phyloP scores from a whole-genome alignment of 2,888 invertebrate species.

The Diaphora mendica region DNA sequence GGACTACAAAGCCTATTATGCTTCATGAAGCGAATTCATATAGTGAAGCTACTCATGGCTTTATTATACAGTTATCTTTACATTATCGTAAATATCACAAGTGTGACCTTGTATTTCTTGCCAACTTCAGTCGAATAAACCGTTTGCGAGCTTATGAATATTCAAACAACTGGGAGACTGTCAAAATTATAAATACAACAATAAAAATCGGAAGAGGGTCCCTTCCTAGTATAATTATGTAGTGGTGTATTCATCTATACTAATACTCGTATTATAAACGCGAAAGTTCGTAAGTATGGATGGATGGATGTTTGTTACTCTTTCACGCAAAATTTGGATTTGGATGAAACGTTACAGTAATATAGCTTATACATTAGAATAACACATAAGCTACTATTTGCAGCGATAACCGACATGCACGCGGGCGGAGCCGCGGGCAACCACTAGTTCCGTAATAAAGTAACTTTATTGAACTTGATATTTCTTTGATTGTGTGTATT shows the following conservation, averaged over 20 bases:
- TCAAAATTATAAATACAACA: neutral
- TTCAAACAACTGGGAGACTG: neutral
- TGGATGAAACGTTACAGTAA: too few relatives aligned
- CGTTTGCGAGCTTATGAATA: neutral
- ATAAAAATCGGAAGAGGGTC: neutral
- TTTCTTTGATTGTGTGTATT: neutral
- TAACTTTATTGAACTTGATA: neutral
- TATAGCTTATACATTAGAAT: too few relatives aligned
- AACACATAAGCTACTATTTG: too few relatives aligned
- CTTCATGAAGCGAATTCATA: neutral
- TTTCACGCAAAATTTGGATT: too few relatives aligned
- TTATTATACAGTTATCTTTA: neutral
- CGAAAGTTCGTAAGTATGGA: too few relatives aligned
- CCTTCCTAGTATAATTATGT: too few relatives aligned
- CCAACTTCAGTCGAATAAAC: neutral
- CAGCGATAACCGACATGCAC: too few relatives aligned
- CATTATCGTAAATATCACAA: constrained; percentile 1
- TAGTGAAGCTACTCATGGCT: neutral
- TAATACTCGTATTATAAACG: too few relatives aligned
- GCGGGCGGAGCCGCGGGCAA: too few relatives aligned
- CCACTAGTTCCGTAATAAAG: neutral
- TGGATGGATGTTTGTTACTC: too few relatives aligned
- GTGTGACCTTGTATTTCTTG: neutral
- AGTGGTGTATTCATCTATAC: too few relatives aligned
- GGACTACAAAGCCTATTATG: neutral